Conservation (phyloP, 2,113 vertebrate species). For the Elaphurus davidianus region DNA sequence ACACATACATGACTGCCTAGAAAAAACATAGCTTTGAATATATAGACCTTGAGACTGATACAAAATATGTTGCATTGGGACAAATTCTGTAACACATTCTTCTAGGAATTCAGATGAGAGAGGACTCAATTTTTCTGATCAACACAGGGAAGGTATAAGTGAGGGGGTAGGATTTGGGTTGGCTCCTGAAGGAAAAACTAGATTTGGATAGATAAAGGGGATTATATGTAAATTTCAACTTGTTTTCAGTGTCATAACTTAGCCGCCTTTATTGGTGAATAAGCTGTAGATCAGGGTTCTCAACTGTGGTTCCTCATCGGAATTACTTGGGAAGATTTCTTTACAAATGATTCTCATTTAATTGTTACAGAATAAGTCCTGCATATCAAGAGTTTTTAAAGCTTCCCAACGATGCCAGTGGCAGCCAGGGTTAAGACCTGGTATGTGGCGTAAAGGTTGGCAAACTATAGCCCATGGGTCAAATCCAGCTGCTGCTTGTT, state of each 20-base stretch:
- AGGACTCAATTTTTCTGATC: background rate
- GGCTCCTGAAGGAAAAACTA: background rate
- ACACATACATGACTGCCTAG: background rate
- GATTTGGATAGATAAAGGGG: background rate
- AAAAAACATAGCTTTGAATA: background rate
- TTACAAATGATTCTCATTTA: background rate
- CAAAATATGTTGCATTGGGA: background rate
- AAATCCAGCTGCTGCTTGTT: background rate
- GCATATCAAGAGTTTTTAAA: background rate
- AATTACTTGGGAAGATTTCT: background rate
- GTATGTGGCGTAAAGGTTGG: background rate
- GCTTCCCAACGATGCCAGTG: background rate
- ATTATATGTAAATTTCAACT: background rate
- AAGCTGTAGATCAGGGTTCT: background rate
- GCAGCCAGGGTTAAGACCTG: background rate
- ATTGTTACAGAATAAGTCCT: background rate
- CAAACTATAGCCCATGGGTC: background rate
- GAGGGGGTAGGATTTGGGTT: background rate
- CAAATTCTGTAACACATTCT: background rate
- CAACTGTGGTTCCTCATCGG: background rate
- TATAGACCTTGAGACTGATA: background rate
- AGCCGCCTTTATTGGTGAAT: background rate
- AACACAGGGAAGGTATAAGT: background rate
- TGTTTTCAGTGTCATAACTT: background rate
- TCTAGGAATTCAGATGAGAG: background rate